phyloP scores from a whole-genome alignment of 2,797 vertebrate species.

The Tokudaia tokunoshimensis region DNA sequence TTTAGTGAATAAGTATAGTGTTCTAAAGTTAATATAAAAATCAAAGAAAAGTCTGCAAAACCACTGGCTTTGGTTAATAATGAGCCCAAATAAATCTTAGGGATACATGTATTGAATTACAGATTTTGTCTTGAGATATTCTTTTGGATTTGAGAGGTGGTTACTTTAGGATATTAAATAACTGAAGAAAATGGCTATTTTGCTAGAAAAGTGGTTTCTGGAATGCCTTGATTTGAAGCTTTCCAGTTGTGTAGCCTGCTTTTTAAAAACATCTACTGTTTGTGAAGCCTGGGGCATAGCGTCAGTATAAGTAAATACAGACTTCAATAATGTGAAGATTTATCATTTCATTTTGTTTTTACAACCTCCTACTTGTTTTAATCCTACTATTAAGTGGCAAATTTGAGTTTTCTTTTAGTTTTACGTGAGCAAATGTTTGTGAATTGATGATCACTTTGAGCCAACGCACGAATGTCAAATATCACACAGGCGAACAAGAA shows the following conservation, averaged over 20 bases:
- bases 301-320: not conserved
- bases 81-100: not conserved
- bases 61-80: not conserved
- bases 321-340: no score
- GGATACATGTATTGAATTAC: not conserved
- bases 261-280: not conserved
- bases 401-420: not conserved
- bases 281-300: not conserved
- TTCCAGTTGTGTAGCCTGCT: not conserved
- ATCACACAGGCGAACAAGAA: not conserved
- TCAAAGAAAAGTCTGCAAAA: not conserved
- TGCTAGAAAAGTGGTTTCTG: not conserved
- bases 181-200: not conserved
- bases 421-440: constrained; percentile 65
- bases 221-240: not conserved
- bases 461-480: constrained; percentile 41
- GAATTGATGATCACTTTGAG: constrained; percentile 64
- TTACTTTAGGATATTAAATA: not conserved
- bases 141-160: not conserved
- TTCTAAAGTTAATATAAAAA: constrained; percentile 19
- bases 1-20: not conserved
- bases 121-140: not conserved
- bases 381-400: not conserved
- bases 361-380: not conserved
- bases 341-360: not conserved